Evolutionary conservation across 1,140 invertebrate species (phyloP).

Genomic region (Cydia strobilella): DNA sequence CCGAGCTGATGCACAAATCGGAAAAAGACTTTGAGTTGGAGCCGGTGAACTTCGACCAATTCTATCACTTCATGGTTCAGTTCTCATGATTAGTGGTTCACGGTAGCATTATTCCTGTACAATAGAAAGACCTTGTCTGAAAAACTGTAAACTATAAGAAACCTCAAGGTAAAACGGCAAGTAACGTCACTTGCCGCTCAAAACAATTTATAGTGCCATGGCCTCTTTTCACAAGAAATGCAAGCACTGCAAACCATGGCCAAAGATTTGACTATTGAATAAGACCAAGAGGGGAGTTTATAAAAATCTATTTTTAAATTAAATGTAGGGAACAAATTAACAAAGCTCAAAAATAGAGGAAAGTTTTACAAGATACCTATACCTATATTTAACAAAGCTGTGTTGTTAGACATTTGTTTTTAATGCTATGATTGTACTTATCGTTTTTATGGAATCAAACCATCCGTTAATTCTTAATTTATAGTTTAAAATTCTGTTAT

Average conservation of each 20-base stretch:
- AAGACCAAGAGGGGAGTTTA: background rate
- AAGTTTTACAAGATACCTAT: background rate
- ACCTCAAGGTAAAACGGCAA: background rate
- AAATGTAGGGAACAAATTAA: slow-evolving; percentile 15
- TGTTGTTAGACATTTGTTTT: background rate
- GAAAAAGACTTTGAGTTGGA: slow-evolving; percentile 65
- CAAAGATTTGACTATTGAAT: slow-evolving; percentile 1
- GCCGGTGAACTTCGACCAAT: slow-evolving; percentile 75
- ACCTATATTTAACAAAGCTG: background rate
- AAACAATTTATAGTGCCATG: slow-evolving; percentile 1
- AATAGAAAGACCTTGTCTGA: slow-evolving; percentile 13
- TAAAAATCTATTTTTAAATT: slow-evolving; percentile 23
- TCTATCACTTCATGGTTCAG: slow-evolving; percentile 77
- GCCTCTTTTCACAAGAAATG: background rate
- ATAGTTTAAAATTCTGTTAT: slow-evolving; percentile 75
- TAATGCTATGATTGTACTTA: slow-evolving; percentile 46
- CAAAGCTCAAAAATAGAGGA: slow-evolving; percentile 23
- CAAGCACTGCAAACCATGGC: slow-evolving; percentile 1
- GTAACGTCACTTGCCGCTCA: slow-evolving; percentile 7
- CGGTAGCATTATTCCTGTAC: background rate
- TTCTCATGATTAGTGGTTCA: slow-evolving; percentile 61
- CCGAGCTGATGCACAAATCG: slow-evolving; percentile 65
- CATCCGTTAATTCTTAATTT: slow-evolving; percentile 55
- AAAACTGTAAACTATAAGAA: background rate
- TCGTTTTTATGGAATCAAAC: slow-evolving; percentile 49